Percentiles rank a stretch among this genome's conserved stretches.
phyloP scores from a whole-genome alignment of 2,797 vertebrate species.

The Moxostoma hubbsi region DNA sequence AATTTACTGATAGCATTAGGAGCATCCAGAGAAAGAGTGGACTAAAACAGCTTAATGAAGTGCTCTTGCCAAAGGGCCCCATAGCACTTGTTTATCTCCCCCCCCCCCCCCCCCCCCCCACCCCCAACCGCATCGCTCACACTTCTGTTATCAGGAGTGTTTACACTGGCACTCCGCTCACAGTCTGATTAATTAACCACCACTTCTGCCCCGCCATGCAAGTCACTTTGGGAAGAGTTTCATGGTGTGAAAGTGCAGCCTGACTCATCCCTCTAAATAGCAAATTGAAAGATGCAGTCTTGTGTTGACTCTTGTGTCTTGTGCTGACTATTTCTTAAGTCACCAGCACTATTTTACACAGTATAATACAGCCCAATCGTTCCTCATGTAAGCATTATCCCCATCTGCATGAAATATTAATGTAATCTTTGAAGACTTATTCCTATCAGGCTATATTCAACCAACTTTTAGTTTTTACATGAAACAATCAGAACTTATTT shows the following conservation, averaged over 20 bases:
- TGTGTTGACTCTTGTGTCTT: conserved; percentile 44
- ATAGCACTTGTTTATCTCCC: conserved; percentile 67
- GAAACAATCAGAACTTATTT: not conserved
- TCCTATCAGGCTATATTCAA: not conserved
- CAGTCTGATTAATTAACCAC: conserved; percentile 70
- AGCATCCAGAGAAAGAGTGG: conserved; percentile 62
- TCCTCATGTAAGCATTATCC: conserved; percentile 34
- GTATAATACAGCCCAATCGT: conserved; percentile 40
- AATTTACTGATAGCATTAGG: conserved; percentile 62
- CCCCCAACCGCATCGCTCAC: conserved; percentile 51
- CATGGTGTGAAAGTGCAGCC: conserved; percentile 33
- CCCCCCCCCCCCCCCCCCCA: too few species aligned
- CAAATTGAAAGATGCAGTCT: conserved; percentile 46
- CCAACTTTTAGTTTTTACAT: not conserved
- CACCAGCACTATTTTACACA: conserved; percentile 18
- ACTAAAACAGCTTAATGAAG: conserved; percentile 71
- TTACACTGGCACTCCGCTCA: conserved; percentile 63
- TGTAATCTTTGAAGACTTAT: not conserved
- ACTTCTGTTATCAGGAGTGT: conserved; percentile 69
- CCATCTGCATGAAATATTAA: conserved; percentile 13
- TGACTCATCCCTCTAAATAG: conserved; percentile 37
- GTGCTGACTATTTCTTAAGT: conserved; percentile 41
- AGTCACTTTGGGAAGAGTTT: conserved; percentile 46
- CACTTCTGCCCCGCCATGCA: conserved; percentile 14
- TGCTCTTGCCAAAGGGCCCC: conserved; percentile 70